Percentiles rank a stretch among this genome's conserved stretches.
These are phyloP conservation scores for Drosophila triauraria DNA, from an alignment of 1,140 invertebrate species.

Conservation along the genomic window DNA sequence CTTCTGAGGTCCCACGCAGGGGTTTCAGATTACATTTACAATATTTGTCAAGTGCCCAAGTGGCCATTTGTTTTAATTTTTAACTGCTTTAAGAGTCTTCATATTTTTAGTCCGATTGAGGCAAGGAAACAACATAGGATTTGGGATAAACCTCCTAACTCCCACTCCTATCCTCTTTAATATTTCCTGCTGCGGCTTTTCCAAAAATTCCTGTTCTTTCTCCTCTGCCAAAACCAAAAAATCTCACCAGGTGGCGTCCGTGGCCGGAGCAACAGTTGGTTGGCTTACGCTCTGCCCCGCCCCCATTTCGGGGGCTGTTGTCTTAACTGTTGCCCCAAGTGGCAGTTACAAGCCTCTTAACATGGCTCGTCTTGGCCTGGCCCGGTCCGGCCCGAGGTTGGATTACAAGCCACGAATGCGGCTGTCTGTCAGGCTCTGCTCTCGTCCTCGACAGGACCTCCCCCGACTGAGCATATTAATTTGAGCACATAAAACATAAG, in stretches of 20 bases:
- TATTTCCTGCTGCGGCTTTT: neutral
- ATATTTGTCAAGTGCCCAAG: too few relatives aligned
- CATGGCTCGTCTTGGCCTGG: slow-evolving; percentile 21
- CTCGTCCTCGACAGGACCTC: slow-evolving; percentile 6
- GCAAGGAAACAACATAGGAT: neutral
- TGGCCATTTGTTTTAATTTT: too few relatives aligned
- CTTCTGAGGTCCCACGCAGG: too few relatives aligned
- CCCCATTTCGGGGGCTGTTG: slow-evolving; percentile 29
- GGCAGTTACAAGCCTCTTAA: slow-evolving; percentile 71
- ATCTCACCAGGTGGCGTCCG: slow-evolving; percentile 3
- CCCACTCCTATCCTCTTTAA: too few relatives aligned
- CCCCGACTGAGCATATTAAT: slow-evolving; percentile 67
- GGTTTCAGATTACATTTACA: too few relatives aligned
- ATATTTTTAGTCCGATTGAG: too few relatives aligned
- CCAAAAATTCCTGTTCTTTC: too few relatives aligned
- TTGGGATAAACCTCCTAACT: neutral
- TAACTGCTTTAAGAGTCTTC: too few relatives aligned
- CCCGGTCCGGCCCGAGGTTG: slow-evolving; percentile 17
- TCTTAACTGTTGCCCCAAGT: slow-evolving; percentile 66
- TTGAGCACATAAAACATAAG: slow-evolving; percentile 79
- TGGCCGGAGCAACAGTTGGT: slow-evolving; percentile 64
- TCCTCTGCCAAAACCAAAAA: neutral
- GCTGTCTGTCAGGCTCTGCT: slow-evolving; percentile 34
- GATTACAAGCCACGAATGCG: slow-evolving; percentile 48
- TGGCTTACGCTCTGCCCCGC: too few relatives aligned